phyloP scores from a whole-genome alignment of 2,888 invertebrate species.

The Eupithecia subfuscata region DNA sequence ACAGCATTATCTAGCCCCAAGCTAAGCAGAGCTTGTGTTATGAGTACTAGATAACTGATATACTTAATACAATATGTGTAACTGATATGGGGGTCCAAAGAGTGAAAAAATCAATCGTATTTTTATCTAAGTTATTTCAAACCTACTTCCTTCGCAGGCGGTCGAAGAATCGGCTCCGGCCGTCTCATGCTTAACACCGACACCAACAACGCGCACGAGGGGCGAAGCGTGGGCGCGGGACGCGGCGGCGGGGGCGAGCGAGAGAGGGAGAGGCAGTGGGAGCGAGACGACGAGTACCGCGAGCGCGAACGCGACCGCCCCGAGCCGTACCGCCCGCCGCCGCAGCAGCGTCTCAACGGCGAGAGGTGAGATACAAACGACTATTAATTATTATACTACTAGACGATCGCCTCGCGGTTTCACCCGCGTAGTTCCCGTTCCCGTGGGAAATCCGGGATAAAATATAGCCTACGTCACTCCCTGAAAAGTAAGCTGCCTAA shows the following conservation, averaged over 20 bases:
- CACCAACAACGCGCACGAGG: slow-evolving; percentile 52
- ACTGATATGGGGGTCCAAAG: too few relatives aligned
- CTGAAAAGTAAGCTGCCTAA: too few relatives aligned
- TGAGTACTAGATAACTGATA: too few relatives aligned
- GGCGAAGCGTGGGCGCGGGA: slow-evolving; percentile 47
- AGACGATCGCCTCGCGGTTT: too few relatives aligned
- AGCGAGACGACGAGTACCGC: slow-evolving; percentile 39
- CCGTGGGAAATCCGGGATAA: too few relatives aligned
- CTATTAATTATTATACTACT: too few relatives aligned
- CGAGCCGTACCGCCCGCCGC: slow-evolving; percentile 52
- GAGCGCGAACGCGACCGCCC: slow-evolving; percentile 19
- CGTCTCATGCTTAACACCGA: slow-evolving; percentile 87
- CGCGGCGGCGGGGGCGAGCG: slow-evolving; percentile 57
- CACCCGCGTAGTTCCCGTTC: too few relatives aligned
- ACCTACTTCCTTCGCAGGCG: slow-evolving; percentile 50
- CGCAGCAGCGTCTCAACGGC: slow-evolving; percentile 56
- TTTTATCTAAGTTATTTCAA: background rate
- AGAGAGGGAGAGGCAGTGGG: slow-evolving; percentile 37
- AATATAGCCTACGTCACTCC: too few relatives aligned
- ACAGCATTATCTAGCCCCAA: too few relatives aligned
- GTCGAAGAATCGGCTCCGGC: slow-evolving; percentile 92
- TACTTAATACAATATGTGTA: too few relatives aligned
- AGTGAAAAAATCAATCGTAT: too few relatives aligned
- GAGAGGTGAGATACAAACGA: slow-evolving; percentile 58
- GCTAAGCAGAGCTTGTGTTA: too few relatives aligned